Evolutionary conservation across 2,888 invertebrate species (phyloP), one percentile per base, ranked within the genome.

Genomic region (Trichogramma evanescens): DNA sequence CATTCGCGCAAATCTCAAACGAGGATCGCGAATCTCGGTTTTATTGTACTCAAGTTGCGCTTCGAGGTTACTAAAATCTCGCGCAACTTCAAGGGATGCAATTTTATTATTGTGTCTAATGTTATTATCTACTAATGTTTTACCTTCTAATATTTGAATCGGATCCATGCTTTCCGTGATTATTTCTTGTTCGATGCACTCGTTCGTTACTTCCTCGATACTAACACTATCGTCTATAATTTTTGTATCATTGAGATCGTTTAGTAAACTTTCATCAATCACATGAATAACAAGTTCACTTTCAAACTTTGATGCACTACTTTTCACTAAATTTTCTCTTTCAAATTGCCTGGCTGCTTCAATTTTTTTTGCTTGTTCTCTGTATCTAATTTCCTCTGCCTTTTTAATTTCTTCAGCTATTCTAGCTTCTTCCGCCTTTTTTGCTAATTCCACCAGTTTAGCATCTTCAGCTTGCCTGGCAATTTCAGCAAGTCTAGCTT

Each of bases 41-140:
- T 59, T 54, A 39, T 54, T 40, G 10, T 57, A 59, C 38, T 57
- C 48, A 4, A 63, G 13, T 13, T 59, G 59, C 13, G 54, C 43
- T 41, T 63, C 57, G 42, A 59, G 59, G 13, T 63, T 63, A 45
- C 59, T 59, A 41, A 59, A 63, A 59, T 59, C 63, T 39, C 54
- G 53, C 43, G 57, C 59, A 8, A 13, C 39, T 38, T 13, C 26
- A 50, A 6, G 13, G 3, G 50, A 9, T 9, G 43, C 9, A 53
- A 53, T 39, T 40, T 52, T 56, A 26, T 39, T 45, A n/a, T 49
- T 13, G 13, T 13, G 13, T 13, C 13, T 13, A 13, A 13, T 13
- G 13, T 13, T 13, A 13, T 13, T 13, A 13, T 13, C 13, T 13
- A 13, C 13, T 13, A 13, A 13, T 13, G 13, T 1, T 13, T 13